Base-by-base conservation (phyloP, 1,140 invertebrate species). In the Palaemon carinicauda region DNA sequence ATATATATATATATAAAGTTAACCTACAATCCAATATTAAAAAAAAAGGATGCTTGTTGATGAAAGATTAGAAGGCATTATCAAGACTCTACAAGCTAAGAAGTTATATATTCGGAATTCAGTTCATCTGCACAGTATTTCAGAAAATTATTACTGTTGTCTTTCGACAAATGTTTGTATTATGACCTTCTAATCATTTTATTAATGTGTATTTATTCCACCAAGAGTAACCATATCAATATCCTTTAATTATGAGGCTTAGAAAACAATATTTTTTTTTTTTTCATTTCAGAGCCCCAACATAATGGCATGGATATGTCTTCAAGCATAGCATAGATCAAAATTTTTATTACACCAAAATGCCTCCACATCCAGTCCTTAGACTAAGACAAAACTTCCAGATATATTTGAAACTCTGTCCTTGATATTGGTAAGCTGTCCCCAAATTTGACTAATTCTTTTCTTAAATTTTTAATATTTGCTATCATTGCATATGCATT, bases 241-340 rank as follows among this genome's bases (percentile, higher is more conserved):
- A 10, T 29, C 31, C 29, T 77, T 77, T 77, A 29, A 77, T n/a
- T 17, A 29, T 41, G 29, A 77, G 74, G 74, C 74, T 77, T 29
- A 77, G 74, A 77, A 51, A 77, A 77, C 29, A 41, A 15, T 77
- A 77, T 77, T 41, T 19, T 77, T 77, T 29, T n/a, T n/a, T n/a
- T n/a, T n/a, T n/a, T n/a, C n/a, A n/a, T n/a, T n/a, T n/a, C 74
- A 77, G 74, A 77, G 3, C 74, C 74, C 31, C 14, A 77, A 77
- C 3, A 33, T 29, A n/a, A 77, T 77, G 29, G 29, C 74, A 77
- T 51, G 29, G 74, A 77, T 21, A 33, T 33, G 31, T 14, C 74
- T 41, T 27, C 33, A 77, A 77, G 1, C 29, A 77, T 77, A 41
- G 29, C 33, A 21, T 14, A 77, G 74, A 77, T 29, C 74, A 77